Conservation (phyloP, 2,888 invertebrate genomes). For the Drosophila ustulata region DNA sequence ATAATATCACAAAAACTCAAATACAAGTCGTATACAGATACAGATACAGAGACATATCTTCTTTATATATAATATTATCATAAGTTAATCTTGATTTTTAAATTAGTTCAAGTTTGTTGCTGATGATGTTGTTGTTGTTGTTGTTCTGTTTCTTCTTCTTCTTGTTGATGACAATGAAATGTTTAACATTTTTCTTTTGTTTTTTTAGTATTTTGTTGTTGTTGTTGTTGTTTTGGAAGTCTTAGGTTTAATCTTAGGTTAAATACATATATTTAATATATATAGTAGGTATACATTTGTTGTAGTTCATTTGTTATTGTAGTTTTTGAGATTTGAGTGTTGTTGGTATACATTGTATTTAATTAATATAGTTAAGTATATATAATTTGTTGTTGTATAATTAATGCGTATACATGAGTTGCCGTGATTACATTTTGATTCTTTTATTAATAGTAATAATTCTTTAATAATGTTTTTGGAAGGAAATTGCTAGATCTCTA, state of each 20-base stretch:
- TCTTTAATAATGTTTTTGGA: slow-evolving; percentile 44
- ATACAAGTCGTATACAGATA: slow-evolving; percentile 74
- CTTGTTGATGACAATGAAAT: slow-evolving; percentile 40
- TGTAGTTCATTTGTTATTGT: slow-evolving; percentile 15
- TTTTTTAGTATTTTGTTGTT: neutral
- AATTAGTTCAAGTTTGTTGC: slow-evolving; percentile 39
- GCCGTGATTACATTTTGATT: slow-evolving; percentile 68
- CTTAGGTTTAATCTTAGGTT: slow-evolving; percentile 64
- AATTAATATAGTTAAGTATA: slow-evolving; percentile 26
- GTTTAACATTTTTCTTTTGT: slow-evolving; percentile 53
- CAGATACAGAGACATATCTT: slow-evolving; percentile 26
- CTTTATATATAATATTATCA: slow-evolving; percentile 27
- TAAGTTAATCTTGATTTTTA: slow-evolving; percentile 28
- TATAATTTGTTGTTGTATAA: slow-evolving; percentile 41
- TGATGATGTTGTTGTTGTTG: slow-evolving; percentile 44
- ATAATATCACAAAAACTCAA: slow-evolving; percentile 80
- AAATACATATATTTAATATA: slow-evolving; percentile 37
- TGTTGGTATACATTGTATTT: slow-evolving; percentile 42
- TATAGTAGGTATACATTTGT: slow-evolving; percentile 33
- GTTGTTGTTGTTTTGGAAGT: slow-evolving; percentile 37
- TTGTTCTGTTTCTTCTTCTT: slow-evolving; percentile 11
- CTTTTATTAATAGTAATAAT: slow-evolving; percentile 40
- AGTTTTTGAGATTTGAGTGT: slow-evolving; percentile 47
- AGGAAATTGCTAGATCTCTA: slow-evolving; percentile 65
- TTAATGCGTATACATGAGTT: slow-evolving; percentile 74